Evolutionary conservation across 1,140 invertebrate genomes (phyloP).

Genomic region (Reticulitermes speratus): DNA sequence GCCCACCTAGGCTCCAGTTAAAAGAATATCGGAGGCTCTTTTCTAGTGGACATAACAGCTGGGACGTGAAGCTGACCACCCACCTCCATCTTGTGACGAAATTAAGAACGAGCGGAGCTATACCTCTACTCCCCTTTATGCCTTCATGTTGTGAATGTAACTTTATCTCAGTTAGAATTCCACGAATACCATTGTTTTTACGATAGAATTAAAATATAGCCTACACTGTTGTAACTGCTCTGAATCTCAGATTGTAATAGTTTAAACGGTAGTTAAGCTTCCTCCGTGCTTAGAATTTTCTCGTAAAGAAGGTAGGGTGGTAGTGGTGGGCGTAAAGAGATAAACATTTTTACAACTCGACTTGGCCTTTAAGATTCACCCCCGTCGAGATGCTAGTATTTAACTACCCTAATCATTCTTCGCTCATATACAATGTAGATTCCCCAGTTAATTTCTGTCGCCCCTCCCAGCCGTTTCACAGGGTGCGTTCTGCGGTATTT

Average conservation of each 20-base stretch:
- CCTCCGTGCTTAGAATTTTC: not conserved
- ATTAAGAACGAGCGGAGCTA: no score
- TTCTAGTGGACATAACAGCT: no score
- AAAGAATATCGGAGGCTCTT: no score
- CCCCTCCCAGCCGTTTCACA: not conserved
- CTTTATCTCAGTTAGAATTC: no score
- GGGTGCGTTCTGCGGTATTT: not conserved
- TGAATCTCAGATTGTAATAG: not conserved
- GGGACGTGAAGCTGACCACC: no score
- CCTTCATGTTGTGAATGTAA: no score
- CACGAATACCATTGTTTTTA: no score
- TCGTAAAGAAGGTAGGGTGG: not conserved
- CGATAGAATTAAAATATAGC: not conserved
- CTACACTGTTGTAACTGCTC: not conserved
- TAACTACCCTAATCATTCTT: not conserved
- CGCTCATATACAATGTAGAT: conserved; percentile 16
- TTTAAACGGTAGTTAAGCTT: not conserved
- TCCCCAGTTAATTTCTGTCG: not conserved
- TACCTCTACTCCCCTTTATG: no score
- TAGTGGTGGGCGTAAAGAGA: not conserved
- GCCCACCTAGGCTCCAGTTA: no score
- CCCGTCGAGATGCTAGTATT: not conserved
- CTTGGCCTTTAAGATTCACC: not conserved
- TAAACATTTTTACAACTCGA: conserved; percentile 14
- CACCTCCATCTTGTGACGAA: no score